Conservation (phyloP, 2,888 invertebrate species). For the Megalurothrips usitatus region DNA sequence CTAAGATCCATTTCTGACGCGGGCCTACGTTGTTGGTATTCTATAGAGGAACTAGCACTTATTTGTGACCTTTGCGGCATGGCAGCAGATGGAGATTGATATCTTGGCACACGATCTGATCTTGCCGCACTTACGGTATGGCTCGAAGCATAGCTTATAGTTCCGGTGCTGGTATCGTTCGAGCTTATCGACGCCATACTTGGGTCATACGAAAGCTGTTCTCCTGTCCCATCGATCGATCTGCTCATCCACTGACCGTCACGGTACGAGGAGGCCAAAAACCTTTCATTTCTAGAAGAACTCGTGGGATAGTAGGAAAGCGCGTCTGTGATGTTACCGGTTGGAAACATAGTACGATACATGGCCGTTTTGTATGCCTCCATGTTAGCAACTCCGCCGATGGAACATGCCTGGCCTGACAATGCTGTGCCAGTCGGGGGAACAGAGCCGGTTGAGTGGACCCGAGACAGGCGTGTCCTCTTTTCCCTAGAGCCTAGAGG, state of each 20-base stretch:
- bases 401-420: constrained; percentile 36
- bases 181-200: constrained; percentile 9
- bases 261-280: neutral
- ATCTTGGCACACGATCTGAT: neutral
- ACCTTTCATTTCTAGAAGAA: constrained; percentile 38
- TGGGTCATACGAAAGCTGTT: neutral
- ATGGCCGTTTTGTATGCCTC: constrained; percentile 61
- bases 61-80: constrained; percentile 12
- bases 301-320: constrained; percentile 76
- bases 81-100: neutral
- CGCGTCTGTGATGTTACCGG: constrained; percentile 69
- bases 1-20: constrained; percentile 11
- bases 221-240: constrained; percentile 20
- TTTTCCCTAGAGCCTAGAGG: constrained; percentile 44
- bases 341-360: constrained; percentile 65
- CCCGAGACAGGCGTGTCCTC: constrained; percentile 51
- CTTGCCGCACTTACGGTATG: neutral
- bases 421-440: constrained; percentile 49
- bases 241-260: constrained; percentile 30
- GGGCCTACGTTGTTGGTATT: neutral
- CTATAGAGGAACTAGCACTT: neutral
- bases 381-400: constrained; percentile 57
- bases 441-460: constrained; percentile 46
- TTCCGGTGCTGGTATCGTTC: neutral
- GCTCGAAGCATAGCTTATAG: neutral